Conservation (phyloP, 2,888 invertebrate genomes). For the Drosophila diplacantha region DNA sequence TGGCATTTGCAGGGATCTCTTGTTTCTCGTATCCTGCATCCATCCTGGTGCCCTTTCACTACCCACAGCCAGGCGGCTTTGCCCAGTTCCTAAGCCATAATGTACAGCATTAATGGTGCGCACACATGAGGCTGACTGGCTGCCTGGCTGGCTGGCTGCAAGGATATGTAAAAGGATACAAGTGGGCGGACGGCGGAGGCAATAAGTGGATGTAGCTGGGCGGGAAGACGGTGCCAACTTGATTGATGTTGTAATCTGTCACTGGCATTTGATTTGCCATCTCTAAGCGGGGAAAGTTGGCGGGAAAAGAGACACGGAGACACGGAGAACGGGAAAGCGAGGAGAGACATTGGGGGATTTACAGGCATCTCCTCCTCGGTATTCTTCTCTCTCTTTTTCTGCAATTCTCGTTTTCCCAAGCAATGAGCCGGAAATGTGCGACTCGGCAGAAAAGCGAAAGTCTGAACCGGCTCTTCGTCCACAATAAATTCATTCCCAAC, state of each 20-base stretch:
- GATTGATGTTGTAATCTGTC: slow-evolving; percentile 71
- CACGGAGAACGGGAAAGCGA: slow-evolving; percentile 2
- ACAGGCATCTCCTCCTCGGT: slow-evolving; percentile 10
- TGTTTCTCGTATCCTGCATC: slow-evolving; percentile 3
- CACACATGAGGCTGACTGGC: slow-evolving; percentile 34
- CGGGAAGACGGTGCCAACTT: slow-evolving; percentile 49
- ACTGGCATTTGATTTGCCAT: slow-evolving; percentile 67
- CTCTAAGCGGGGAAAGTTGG: slow-evolving; percentile 3
- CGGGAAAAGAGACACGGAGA: slow-evolving; percentile 34
- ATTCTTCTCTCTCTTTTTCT: background rate
- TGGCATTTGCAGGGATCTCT: slow-evolving; percentile 23
- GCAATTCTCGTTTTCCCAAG: slow-evolving; percentile 8
- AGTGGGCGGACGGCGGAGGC: slow-evolving; percentile 19
- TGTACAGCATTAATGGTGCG: slow-evolving; percentile 63
- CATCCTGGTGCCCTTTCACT: background rate
- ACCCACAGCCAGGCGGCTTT: background rate
- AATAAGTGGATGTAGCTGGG: slow-evolving; percentile 43
- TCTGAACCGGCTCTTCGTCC: background rate
- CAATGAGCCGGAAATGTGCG: slow-evolving; percentile 32
- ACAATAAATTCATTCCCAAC: slow-evolving; percentile 9
- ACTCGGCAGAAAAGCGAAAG: slow-evolving; percentile 35
- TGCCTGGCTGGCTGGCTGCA: slow-evolving; percentile 3
- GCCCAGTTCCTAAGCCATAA: slow-evolving; percentile 45
- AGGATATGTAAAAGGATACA: slow-evolving; percentile 66
- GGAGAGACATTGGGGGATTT: slow-evolving; percentile 22